Conservation (phyloP, 2,888 invertebrate genomes). For the Gymnosoma rotundatum region DNA sequence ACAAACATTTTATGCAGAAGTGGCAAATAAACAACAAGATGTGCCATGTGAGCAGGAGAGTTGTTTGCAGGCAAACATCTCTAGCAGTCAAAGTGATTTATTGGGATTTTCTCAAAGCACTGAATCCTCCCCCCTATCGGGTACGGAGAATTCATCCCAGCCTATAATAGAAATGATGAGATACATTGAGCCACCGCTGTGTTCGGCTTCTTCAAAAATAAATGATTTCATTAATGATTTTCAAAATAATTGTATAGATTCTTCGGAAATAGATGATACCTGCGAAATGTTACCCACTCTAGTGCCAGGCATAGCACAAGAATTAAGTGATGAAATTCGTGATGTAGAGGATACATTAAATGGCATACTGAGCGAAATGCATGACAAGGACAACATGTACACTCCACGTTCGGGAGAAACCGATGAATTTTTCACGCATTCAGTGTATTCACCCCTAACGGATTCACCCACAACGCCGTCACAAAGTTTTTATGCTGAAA, state of each 20-base stretch:
- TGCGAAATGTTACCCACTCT: constrained; percentile 34
- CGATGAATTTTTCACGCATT: constrained; percentile 77
- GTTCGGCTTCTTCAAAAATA: constrained; percentile 69
- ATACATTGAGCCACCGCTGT: constrained; percentile 7
- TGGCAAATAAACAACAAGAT: neutral
- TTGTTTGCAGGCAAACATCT: neutral
- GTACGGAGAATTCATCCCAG: constrained; percentile 3
- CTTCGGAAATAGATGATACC: constrained; percentile 65
- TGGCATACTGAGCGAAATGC: constrained; percentile 79
- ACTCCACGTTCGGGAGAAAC: constrained; percentile 74
- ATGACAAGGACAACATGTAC: constrained; percentile 79
- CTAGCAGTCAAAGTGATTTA: constrained; percentile 49
- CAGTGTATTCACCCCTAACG: constrained; percentile 77
- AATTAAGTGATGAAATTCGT: constrained; percentile 75
- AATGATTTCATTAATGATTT: constrained; percentile 78
- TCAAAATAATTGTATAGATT: constrained; percentile 75
- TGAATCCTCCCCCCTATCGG: constrained; percentile 1
- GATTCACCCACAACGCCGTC: constrained; percentile 71
- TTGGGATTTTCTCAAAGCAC: constrained; percentile 41
- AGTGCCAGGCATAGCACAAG: constrained; percentile 36
- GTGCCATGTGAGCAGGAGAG: neutral
- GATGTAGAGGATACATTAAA: constrained; percentile 78
- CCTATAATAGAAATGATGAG: constrained; percentile 19
- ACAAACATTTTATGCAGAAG: neutral
- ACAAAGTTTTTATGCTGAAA: constrained; percentile 67